Evolutionary conservation across 2,888 invertebrate species (phyloP).

Genomic region (Dryobotodes eremita): DNA sequence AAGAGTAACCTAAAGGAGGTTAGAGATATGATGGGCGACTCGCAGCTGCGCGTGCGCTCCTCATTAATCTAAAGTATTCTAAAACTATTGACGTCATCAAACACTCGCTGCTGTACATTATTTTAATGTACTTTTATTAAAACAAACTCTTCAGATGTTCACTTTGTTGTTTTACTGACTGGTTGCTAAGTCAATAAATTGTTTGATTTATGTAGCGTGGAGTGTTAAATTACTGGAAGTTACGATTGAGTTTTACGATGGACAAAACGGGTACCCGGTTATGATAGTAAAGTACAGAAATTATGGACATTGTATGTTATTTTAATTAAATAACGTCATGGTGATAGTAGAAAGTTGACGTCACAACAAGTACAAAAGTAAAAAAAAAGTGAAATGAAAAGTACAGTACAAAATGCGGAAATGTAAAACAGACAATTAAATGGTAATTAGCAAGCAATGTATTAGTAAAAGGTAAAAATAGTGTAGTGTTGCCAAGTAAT

Average conservation of each 20-base stretch:
- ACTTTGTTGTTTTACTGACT: slow-evolving; percentile 27
- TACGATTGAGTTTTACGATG: not conserved
- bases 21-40: slow-evolving; percentile 51
- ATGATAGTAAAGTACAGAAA: not conserved
- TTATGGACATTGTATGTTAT: not conserved
- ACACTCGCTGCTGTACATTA: slow-evolving; percentile 43
- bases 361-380: not conserved
- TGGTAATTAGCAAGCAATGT: slow-evolving; percentile 12
- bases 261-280: not conserved
- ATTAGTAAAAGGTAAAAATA: slow-evolving; percentile 37
- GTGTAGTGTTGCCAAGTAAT: slow-evolving; percentile 59
- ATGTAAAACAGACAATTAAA: not conserved
- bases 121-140: slow-evolving; percentile 33
- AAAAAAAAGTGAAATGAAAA: not conserved
- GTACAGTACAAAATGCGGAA: not conserved
- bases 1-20: slow-evolving; percentile 66
- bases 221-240: slow-evolving; percentile 12
- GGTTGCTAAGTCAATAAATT: slow-evolving; percentile 25
- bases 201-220: slow-evolving; percentile 9
- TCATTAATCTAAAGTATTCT: slow-evolving; percentile 62
- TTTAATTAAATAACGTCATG: not conserved
- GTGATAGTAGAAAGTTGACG: not conserved
- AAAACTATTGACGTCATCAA: slow-evolving; percentile 64
- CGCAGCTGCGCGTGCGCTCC: slow-evolving; percentile 66
- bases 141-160: slow-evolving; percentile 35